Conservation (phyloP, 2,113 vertebrate species). For the Chunga burmeisteri region DNA sequence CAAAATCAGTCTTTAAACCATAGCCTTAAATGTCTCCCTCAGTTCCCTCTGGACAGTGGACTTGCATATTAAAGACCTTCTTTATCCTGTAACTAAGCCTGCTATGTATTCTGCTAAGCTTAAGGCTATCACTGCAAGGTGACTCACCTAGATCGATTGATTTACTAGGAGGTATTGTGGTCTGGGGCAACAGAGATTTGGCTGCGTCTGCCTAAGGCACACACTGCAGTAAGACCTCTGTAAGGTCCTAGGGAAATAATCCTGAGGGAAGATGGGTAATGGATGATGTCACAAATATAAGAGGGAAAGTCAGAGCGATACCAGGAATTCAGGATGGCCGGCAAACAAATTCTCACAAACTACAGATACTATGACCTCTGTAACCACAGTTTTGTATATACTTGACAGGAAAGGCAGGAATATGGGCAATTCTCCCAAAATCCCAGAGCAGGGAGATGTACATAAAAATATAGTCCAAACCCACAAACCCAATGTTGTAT, state of each 20-base stretch:
- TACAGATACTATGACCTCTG: neutral
- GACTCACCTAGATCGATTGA: neutral
- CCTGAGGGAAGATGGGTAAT: neutral
- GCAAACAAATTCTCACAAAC: neutral
- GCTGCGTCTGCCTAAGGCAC: neutral
- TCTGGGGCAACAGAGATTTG: neutral
- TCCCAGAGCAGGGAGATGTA: neutral
- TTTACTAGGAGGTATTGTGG: neutral
- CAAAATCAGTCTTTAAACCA: neutral
- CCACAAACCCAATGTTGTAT: neutral
- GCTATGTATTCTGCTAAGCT: neutral
- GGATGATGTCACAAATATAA: neutral
- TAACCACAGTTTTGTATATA: neutral
- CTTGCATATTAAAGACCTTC: slow-evolving; percentile 12
- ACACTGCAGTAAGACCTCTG: neutral
- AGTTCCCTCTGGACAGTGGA: slow-evolving; percentile 5
- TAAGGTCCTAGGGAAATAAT: neutral
- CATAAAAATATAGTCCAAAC: neutral
- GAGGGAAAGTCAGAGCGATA: neutral
- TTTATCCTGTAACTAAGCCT: neutral
- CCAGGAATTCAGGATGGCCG: neutral
- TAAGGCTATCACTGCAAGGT: neutral
- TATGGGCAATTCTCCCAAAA: neutral
- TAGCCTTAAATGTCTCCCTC: neutral
- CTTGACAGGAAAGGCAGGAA: neutral